Base-by-base conservation (phyloP, 92 coral and sea anemone genomes). In the Actinostola sp. region DNA sequence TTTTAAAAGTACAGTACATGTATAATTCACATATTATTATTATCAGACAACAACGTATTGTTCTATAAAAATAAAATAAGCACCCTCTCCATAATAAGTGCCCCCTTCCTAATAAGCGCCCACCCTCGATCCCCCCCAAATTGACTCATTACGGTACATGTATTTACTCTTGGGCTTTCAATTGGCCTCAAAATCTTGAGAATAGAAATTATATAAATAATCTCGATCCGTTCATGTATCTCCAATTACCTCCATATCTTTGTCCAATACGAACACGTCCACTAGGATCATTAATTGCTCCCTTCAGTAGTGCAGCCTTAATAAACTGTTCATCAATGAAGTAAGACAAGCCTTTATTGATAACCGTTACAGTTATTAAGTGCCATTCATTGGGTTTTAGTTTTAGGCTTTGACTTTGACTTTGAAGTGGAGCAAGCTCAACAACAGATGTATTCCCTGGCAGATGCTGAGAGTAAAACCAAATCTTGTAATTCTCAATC, bases 271-370 rank as follows among this genome's bases (percentile, higher is more conserved):
- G 84, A 1, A 85, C 73, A 16, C 41, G 46, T 24, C 97, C 96
- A 56, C 80, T 73, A n/a, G 8, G 27, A 83, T 91, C 95, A 34
- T 64, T 13, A 9, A 91, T 71, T 2, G 86, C 34, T n/a, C 78
- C 88, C 28, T 55, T 56, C 31, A 86, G 78, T 2, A 73, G 26
- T 20, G 72, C 81, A 21, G 79, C 84, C 21, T 71, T 83, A 67
- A 93, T 75, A 48, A 84, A 92, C 48, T 82, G 73, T 0, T 96
- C 97, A 70, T 95, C 96, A 72, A 95, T 83, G 59, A 84, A 95
- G 60, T 95, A 95, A 0, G 91, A 89, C 73, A 95, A 27, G 6
- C 84, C 92, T 63, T 61, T 80, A 55, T 81, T 77, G 39, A 88
- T 53, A 1, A 88, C 90, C 43, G 92, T 77, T 6, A 91, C 89